Evolutionary conservation across 1,140 invertebrate species (phyloP).

Genomic region (Macrotrachela quadricornifera): DNA sequence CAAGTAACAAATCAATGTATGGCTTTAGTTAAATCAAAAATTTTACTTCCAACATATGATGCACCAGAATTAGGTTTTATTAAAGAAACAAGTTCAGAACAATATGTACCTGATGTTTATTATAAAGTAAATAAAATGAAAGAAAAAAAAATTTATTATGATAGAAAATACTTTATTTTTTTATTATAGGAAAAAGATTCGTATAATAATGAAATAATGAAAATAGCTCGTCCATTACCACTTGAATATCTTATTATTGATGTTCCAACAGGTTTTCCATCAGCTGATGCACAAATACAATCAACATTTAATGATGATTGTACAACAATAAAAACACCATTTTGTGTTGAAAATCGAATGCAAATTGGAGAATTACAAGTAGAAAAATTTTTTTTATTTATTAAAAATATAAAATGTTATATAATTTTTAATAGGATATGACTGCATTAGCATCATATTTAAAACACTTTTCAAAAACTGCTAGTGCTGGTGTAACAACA

Average conservation of each 20-base stretch:
- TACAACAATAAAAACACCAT: conserved; percentile 38
- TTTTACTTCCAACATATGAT: conserved; percentile 84
- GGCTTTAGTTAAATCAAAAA: conserved; percentile 75
- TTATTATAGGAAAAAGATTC: conserved; percentile 63
- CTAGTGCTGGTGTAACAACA: too few relatives aligned
- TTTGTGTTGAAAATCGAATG: conserved; percentile 62
- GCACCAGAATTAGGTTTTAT: conserved; percentile 87
- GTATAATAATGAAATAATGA: conserved; percentile 86
- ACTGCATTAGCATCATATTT: too few relatives aligned
- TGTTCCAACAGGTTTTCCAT: conserved; percentile 66
- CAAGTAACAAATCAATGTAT: conserved; percentile 95
- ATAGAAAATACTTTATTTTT: neutral
- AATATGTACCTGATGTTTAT: conserved; percentile 96
- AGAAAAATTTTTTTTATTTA: too few relatives aligned
- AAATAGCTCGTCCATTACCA: conserved; percentile 72
- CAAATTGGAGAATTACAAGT: conserved; percentile 13
- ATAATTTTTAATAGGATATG: too few relatives aligned
- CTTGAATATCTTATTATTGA: conserved; percentile 91
- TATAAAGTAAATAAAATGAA: conserved; percentile 82
- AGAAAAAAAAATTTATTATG: conserved; percentile 11
- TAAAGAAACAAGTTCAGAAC: conserved; percentile 66
- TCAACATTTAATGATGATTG: conserved; percentile 45
- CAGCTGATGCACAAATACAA: conserved; percentile 49
- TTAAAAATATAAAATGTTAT: too few relatives aligned
- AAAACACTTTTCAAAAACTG: too few relatives aligned